A percentile compares a stretch with the other conserved stretches of the same genome.
These are phyloP conservation scores for Pangasius larnaudii DNA, from an alignment of 2,797 vertebrate species.

Conservation along the genomic window DNA sequence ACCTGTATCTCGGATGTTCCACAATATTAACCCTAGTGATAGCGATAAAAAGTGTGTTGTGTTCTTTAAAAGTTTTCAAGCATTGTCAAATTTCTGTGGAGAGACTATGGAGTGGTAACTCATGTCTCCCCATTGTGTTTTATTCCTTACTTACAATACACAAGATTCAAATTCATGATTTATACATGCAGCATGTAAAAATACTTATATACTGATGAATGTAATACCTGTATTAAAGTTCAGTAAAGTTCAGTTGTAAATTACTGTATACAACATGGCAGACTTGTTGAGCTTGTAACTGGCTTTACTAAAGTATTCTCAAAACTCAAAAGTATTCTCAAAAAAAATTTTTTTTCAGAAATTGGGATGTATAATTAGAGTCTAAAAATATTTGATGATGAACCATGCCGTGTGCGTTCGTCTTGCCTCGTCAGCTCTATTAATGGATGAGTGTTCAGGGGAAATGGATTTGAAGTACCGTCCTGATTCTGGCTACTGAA, in stretches of 20 bases:
- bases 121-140: background rate
- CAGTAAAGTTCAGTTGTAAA: background rate
- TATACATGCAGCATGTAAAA: background rate
- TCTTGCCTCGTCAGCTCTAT: background rate
- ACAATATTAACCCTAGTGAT: background rate
- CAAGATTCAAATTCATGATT: background rate
- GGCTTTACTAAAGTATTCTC: background rate
- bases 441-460: background rate
- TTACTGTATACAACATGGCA: background rate
- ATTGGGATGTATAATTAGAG: background rate
- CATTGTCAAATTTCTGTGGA: background rate
- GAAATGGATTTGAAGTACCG: background rate
- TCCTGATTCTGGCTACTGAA: background rate
- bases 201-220: background rate
- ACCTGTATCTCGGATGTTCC: background rate
- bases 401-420: background rate
- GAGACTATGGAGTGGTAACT: background rate
- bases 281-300: background rate
- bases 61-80: background rate
- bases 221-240: background rate
- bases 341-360: background rate
- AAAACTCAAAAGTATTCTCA: background rate
- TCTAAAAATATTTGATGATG: background rate
- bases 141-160: background rate
- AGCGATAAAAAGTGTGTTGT: background rate